Evolutionary conservation across 2,797 vertebrate genomes (phyloP).

Genomic region (Gobio occitaniae): DNA sequence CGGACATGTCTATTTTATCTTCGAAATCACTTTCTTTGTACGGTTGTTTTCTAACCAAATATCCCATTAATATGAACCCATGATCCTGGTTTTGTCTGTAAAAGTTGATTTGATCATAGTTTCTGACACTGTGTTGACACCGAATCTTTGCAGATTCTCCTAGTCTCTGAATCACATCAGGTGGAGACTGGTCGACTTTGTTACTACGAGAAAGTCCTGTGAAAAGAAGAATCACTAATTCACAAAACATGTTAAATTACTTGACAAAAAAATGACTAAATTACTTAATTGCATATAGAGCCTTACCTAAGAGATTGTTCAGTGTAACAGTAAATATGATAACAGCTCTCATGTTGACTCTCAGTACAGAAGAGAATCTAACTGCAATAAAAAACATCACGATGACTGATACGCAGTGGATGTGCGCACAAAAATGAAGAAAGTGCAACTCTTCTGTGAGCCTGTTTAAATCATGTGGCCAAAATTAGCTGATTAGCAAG

Average conservation of each 20-base stretch:
- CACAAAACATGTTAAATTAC: not conserved
- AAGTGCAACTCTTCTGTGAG: not conserved
- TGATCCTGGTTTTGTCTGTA: slow-evolving; percentile 59
- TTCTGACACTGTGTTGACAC: slow-evolving; percentile 59
- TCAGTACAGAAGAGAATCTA: not conserved
- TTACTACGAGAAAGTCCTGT: slow-evolving; percentile 53
- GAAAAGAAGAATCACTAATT: slow-evolving; percentile 11
- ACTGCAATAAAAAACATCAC: not conserved
- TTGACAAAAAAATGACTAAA: not conserved
- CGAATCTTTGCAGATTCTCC: slow-evolving; percentile 20
- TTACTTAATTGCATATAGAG: not conserved
- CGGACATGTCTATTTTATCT: slow-evolving; percentile 35
- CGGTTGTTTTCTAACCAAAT: not conserved
- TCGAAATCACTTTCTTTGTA: not conserved
- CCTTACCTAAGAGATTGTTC: slow-evolving; percentile 15
- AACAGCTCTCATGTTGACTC: slow-evolving; percentile 15
- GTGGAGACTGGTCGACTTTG: slow-evolving; percentile 51
- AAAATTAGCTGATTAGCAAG: not conserved
- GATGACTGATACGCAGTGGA: not conserved
- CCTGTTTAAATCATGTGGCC: not conserved
- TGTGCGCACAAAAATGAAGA: not conserved
- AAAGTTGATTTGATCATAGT: slow-evolving; percentile 65
- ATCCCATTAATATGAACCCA: slow-evolving; percentile 53
- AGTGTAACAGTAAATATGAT: slow-evolving; percentile 20
- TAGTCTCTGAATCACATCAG: not conserved